Evolutionary conservation across 2,888 invertebrate genomes (phyloP), one percentile per base, ranked within the genome.

Genomic region (Agriopis marginaria): DNA sequence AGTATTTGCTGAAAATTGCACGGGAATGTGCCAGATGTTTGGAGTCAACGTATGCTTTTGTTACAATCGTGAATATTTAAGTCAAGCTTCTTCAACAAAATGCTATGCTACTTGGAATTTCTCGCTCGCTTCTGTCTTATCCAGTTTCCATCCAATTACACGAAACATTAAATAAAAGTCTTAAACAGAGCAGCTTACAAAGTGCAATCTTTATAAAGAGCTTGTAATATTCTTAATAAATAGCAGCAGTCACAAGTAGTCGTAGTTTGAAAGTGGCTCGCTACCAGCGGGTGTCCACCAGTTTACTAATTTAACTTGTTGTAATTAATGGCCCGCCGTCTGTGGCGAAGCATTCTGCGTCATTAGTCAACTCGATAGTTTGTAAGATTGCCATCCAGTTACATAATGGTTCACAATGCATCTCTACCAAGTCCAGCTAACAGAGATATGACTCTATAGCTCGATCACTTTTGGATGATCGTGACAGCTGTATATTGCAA

Each of bases 261-360:
- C 70, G 65, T 65, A 72, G 67, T 67, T 75, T 55, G 60, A 63
- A 68, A 69, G 63, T 68, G 44, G 58, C 66, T 50, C 32, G 63
- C 70, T 56, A 59, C 49, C 58, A 66, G 71, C 59, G 53, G 63
- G 68, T 72, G 74, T 73, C 68, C 73, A 70, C 74, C 68, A 70
- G 68, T 74, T 70, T 76, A 78, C 82, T 79, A 79, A 82, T 81
- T 82, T 80, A 83, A 82, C 80, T 83, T 83, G 73, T 77, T 79
- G 82, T 87, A 86, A 87, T 88, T 88, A 87, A 87, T 87, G 83
- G 85, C 74, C 80, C 81, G 81, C 83, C 83, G 83, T 80, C 82
- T 77, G 82, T 73, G 80, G 83, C 74, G 70, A 74, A 76, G 78
- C 78, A 75, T 79, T 79, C 77, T 74, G 65, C 70, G 80, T 78